phyloP scores from a whole-genome alignment of 2,888 invertebrate genomes.

The Anthoptus insignis region DNA sequence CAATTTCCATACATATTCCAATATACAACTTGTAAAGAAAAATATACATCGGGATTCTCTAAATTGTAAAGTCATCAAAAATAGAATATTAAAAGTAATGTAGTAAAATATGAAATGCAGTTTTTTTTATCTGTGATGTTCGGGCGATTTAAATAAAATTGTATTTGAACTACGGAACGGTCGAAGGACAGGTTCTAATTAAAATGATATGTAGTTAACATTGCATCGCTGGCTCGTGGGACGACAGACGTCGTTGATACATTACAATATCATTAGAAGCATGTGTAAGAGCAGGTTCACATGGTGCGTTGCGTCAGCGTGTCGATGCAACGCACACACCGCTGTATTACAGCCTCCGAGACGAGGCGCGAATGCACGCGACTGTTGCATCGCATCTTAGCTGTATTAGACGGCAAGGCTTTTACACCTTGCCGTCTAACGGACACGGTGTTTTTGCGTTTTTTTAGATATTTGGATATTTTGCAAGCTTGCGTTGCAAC shows the following conservation, averaged over 20 bases:
- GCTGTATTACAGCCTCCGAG: no score
- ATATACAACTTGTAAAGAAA: slow-evolving; percentile 40
- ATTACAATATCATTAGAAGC: slow-evolving; percentile 15
- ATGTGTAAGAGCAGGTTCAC: no score
- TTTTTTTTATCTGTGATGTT: slow-evolving; percentile 37
- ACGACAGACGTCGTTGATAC: slow-evolving; percentile 52
- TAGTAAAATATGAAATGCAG: slow-evolving; percentile 47
- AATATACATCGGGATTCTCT: slow-evolving; percentile 55
- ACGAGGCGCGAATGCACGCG: no score
- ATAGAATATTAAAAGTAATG: slow-evolving; percentile 64
- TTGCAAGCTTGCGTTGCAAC: no score
- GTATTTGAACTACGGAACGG: slow-evolving; percentile 29
- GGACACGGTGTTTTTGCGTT: no score
- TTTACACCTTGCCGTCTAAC: no score
- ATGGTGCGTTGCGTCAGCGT: no score
- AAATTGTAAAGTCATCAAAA: slow-evolving; percentile 75
- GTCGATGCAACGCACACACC: no score
- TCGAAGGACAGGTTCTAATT: slow-evolving; percentile 59
- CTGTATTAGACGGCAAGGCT: no score
- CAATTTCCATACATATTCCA: slow-evolving; percentile 43
- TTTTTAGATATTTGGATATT: no score
- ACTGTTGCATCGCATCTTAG: no score
- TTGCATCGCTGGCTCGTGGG: slow-evolving; percentile 50
- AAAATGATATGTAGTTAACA: slow-evolving; percentile 77
- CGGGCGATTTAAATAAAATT: slow-evolving; percentile 22